phyloP scores from a whole-genome alignment of 2,888 invertebrate genomes.

The Prionchulus punctatus region DNA sequence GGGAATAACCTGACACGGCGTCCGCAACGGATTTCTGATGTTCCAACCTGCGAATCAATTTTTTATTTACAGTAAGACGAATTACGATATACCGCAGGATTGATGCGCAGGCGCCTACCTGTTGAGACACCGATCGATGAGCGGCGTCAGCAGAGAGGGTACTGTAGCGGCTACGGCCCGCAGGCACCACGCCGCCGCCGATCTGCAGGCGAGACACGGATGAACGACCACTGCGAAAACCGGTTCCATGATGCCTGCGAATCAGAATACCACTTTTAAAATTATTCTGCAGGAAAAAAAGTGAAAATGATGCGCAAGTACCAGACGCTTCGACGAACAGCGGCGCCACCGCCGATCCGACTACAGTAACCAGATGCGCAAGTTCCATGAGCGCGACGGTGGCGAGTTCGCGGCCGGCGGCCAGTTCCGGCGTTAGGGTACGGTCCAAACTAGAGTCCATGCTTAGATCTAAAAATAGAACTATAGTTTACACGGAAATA shows the following conservation, averaged over 20 bases:
- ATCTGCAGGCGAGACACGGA: slow-evolving; percentile 75
- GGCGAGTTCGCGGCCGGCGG: slow-evolving; percentile 72
- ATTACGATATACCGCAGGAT: neutral
- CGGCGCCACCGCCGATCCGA: slow-evolving; percentile 85
- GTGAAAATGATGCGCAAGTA: too few relatives aligned
- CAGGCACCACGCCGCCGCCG: slow-evolving; percentile 75
- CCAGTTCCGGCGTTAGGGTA: slow-evolving; percentile 61
- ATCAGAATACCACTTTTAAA: slow-evolving; percentile 7
- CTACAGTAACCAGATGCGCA: slow-evolving; percentile 65
- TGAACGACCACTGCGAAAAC: slow-evolving; percentile 70
- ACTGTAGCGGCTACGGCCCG: slow-evolving; percentile 79
- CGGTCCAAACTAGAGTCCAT: slow-evolving; percentile 38
- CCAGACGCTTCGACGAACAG: slow-evolving; percentile 66
- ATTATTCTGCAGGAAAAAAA: too few relatives aligned
- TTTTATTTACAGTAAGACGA: too few relatives aligned
- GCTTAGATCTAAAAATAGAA: slow-evolving; percentile 5
- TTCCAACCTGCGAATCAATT: slow-evolving; percentile 63
- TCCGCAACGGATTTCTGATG: slow-evolving; percentile 64
- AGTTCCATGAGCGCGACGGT: slow-evolving; percentile 88
- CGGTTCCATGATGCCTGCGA: slow-evolving; percentile 54
- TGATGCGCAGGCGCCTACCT: slow-evolving; percentile 14
- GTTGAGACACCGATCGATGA: slow-evolving; percentile 52
- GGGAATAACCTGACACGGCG: slow-evolving; percentile 60
- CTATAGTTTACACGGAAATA: neutral
- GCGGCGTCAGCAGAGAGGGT: slow-evolving; percentile 78